These are phyloP conservation scores for Eclectus roratus DNA, from an alignment of 2,113 vertebrate genomes.

Conservation along the genomic window DNA sequence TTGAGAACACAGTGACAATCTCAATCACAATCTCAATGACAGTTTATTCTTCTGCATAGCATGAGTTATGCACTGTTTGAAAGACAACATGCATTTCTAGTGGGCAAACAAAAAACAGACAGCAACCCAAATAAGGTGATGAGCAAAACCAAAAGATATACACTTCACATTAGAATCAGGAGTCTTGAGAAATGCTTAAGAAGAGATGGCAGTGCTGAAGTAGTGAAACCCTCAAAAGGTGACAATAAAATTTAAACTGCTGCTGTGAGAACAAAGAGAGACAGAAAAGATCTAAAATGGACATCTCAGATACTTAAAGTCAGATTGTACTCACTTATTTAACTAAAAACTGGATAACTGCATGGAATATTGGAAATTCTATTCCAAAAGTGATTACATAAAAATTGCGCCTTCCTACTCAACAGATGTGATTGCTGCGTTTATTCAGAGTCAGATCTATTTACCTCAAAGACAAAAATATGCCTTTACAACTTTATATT, in stretches of 20 bases:
- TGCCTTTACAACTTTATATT: slow-evolving; percentile 4
- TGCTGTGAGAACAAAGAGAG: background rate
- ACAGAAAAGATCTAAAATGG: background rate
- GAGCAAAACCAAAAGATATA: background rate
- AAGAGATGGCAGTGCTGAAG: background rate
- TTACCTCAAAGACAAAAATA: slow-evolving; percentile 41
- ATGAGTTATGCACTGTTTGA: fast-evolving
- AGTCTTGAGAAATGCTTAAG: background rate
- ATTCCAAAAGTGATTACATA: slow-evolving; percentile 37
- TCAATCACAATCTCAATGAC: background rate
- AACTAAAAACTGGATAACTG: background rate
- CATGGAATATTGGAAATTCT: slow-evolving; percentile 1
- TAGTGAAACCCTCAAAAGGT: background rate
- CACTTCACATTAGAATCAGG: background rate
- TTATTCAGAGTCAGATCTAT: slow-evolving; percentile 30
- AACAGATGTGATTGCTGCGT: slow-evolving; percentile 42
- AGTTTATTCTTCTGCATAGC: background rate
- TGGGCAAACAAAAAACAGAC: background rate
- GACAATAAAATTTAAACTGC: background rate
- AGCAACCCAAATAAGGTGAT: background rate
- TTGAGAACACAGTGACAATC: background rate
- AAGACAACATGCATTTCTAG: background rate
- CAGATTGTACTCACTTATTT: background rate
- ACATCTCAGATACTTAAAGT: background rate
- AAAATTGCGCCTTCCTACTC: slow-evolving; percentile 56